These are phyloP conservation scores for Strigamia crassipes DNA, from an alignment of 2,888 invertebrate genomes.

Conservation along the genomic window DNA sequence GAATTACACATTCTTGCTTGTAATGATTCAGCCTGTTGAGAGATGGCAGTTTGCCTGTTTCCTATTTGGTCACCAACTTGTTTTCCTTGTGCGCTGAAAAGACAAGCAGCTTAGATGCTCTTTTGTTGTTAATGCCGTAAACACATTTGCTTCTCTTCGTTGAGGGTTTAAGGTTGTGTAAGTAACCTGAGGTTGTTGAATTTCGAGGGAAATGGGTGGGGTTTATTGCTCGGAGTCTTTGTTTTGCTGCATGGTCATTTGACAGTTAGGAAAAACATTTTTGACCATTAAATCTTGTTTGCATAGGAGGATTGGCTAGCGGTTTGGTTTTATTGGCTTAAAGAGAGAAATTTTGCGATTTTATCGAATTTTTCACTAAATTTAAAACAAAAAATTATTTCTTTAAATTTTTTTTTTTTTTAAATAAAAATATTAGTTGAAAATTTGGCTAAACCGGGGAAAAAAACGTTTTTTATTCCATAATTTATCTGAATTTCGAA, in stretches of 20 bases:
- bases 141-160: slow-evolving; percentile 8
- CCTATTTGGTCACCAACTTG: slow-evolving; percentile 29
- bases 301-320: background rate
- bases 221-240: background rate
- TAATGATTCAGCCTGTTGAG: slow-evolving; percentile 32
- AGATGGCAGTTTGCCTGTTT: slow-evolving; percentile 18
- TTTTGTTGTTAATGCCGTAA: slow-evolving; percentile 40
- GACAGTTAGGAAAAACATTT: background rate
- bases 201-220: background rate
- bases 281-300: background rate
- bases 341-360: no score
- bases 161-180: slow-evolving; percentile 22
- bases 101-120: slow-evolving; percentile 16
- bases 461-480: no score
- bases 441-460: no score
- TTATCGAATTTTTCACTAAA: no score
- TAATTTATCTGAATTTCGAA: no score
- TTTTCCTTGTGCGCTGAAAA: background rate
- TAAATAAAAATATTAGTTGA: no score
- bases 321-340: no score
- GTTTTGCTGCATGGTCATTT: background rate
- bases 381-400: no score
- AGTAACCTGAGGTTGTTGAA: slow-evolving; percentile 27
- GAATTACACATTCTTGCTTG: slow-evolving; percentile 37
- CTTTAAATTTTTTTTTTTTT: no score